Evolutionary conservation across 2,113 vertebrate species (phyloP).

Genomic region (Oryzias javanicus): DNA sequence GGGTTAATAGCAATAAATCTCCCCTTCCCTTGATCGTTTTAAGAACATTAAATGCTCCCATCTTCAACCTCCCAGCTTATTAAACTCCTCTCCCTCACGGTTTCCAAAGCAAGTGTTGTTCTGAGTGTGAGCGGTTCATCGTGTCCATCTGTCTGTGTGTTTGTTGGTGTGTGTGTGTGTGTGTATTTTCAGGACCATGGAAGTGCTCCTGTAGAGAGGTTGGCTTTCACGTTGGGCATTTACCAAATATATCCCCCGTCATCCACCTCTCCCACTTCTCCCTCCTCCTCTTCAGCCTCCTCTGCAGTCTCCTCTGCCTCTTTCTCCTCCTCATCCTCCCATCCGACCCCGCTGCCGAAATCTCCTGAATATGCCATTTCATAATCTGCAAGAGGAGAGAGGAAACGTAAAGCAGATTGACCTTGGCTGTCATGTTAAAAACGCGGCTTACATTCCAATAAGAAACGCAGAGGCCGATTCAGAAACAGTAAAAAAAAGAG

Average conservation of each 20-base stretch:
- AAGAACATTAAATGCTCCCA: conserved; percentile 48
- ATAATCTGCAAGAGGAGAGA: conserved; percentile 78
- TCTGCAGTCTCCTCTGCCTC: conserved; percentile 86
- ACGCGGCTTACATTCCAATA: conserved; percentile 26
- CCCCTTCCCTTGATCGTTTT: conserved; percentile 27
- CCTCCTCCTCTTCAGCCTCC: conserved; percentile 90
- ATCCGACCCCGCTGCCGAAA: conserved; percentile 92
- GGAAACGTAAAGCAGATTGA: conserved; percentile 30
- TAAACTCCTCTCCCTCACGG: conserved; percentile 27
- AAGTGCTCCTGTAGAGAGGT: conserved; percentile 53
- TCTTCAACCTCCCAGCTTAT: conserved; percentile 26
- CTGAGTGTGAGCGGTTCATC: conserved; percentile 52
- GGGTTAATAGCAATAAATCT: conserved; percentile 37
- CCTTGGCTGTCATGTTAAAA: conserved; percentile 12
- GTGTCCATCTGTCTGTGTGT: conserved; percentile 51
- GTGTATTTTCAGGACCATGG: conserved; percentile 42
- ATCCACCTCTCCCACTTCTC: conserved; percentile 88
- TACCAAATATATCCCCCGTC: conserved; percentile 98
- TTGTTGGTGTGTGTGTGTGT: conserved; percentile 26
- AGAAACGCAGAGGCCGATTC: conserved; percentile 49
- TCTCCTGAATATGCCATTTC: conserved; percentile 89
- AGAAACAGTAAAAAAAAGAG: conserved; percentile 31
- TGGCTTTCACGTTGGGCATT: conserved; percentile 43
- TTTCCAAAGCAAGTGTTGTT: conserved; percentile 54
- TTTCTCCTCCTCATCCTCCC: conserved; percentile 97